phyloP scores from a whole-genome alignment of 2,888 invertebrate genomes.

The Homarus gammarus region DNA sequence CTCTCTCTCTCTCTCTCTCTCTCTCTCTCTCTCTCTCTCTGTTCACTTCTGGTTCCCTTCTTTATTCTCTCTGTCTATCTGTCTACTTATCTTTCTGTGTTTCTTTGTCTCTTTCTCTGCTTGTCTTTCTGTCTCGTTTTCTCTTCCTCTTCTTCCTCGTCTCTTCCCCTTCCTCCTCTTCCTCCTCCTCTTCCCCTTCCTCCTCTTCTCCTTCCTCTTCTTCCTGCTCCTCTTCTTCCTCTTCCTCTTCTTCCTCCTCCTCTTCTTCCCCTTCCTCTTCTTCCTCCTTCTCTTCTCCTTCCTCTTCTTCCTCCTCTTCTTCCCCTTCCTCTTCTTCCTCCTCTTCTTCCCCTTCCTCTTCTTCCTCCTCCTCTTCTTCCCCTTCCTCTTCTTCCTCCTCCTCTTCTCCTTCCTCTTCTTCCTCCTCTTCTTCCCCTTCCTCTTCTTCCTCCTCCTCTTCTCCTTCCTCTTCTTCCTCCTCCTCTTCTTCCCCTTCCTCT shows the following conservation, averaged over 20 bases:
- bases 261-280: not conserved
- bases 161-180: no score
- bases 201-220: not conserved
- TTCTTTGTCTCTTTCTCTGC: no score
- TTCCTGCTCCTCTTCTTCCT: not conserved
- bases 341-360: not conserved
- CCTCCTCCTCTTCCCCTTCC: not conserved
- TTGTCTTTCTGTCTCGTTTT: no score
- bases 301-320: conserved; percentile 7
- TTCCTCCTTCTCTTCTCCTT: not conserved
- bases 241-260: not conserved
- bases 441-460: not conserved
- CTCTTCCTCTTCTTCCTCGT: no score
- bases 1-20: no score
- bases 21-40: no score
- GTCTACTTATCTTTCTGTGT: no score
- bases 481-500: not conserved
- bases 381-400: not conserved
- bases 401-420: not conserved
- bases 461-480: not conserved
- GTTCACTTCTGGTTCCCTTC: no score
- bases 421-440: not conserved
- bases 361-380: conserved; percentile 1
- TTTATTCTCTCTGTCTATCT: no score
- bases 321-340: not conserved